phyloP scores from a whole-genome alignment of 2,888 invertebrate species.

The Endotricha flammealis region DNA sequence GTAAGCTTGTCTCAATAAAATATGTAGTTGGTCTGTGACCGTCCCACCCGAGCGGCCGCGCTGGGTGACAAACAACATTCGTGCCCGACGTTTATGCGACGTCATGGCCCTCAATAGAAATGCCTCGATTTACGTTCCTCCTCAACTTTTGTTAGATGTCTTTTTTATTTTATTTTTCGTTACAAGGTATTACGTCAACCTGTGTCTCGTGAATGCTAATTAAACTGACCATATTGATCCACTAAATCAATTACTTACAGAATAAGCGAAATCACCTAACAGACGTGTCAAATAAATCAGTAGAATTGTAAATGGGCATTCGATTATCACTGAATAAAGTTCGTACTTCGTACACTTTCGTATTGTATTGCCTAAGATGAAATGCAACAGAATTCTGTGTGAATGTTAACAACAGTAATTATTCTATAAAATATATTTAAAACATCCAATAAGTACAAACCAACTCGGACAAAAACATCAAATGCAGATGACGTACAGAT shows the following conservation, averaged over 20 bases:
- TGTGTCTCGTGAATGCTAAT: slow-evolving; percentile 26
- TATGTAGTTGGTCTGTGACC: too few species aligned
- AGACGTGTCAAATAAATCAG: slow-evolving; percentile 1
- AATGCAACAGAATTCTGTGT: too few species aligned
- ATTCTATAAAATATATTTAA: too few species aligned
- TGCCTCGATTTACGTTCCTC: slow-evolving; percentile 63
- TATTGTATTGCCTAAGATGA: too few species aligned
- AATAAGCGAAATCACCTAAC: not conserved
- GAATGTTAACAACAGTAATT: too few species aligned
- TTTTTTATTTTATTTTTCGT: slow-evolving; percentile 45
- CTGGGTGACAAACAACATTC: slow-evolving; percentile 76
- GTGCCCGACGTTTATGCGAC: slow-evolving; percentile 64
- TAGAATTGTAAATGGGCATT: too few species aligned
- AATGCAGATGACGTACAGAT: slow-evolving; percentile 27
- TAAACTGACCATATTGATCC: slow-evolving; percentile 38
- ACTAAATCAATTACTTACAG: too few species aligned
- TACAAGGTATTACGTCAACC: slow-evolving; percentile 39
- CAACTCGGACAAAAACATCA: slow-evolving; percentile 21
- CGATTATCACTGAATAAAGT: too few species aligned
- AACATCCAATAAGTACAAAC: too few species aligned
- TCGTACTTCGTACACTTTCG: too few species aligned
- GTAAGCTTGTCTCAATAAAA: too few species aligned
- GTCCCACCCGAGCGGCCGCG: slow-evolving; percentile 36
- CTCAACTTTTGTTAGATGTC: slow-evolving; percentile 51
- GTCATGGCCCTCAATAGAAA: slow-evolving; percentile 73